Evolutionary conservation across 1,140 invertebrate genomes (phyloP).

Genomic region (Phortica variegata): DNA sequence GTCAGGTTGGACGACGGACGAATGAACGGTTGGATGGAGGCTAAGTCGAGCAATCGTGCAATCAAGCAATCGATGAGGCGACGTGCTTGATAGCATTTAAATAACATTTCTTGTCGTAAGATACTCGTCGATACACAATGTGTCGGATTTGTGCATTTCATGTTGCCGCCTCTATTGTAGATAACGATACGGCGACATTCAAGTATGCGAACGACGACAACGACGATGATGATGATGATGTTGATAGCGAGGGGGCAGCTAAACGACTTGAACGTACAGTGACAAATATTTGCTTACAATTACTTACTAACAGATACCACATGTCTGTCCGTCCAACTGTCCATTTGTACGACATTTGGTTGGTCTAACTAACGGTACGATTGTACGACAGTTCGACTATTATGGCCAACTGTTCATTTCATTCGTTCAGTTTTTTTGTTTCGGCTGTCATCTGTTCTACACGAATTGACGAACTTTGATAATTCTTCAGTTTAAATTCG

Average conservation of each 20-base stretch:
- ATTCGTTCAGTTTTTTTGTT: too few relatives aligned
- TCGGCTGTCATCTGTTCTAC: too few relatives aligned
- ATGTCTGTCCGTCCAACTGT: neutral
- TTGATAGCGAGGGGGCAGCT: neutral
- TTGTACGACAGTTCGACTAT: too few relatives aligned
- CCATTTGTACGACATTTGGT: too few relatives aligned
- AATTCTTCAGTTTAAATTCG: too few relatives aligned
- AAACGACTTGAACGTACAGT: slow-evolving; percentile 3
- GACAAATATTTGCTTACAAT: slow-evolving; percentile 53
- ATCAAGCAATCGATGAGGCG: neutral
- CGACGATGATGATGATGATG: neutral
- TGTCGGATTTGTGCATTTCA: slow-evolving; percentile 47
- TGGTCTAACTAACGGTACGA: too few relatives aligned
- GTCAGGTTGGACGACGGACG: too few relatives aligned
- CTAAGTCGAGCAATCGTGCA: too few relatives aligned
- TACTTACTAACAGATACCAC: slow-evolving; percentile 28
- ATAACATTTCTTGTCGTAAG: slow-evolving; percentile 26
- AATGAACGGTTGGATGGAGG: too few relatives aligned
- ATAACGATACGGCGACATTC: neutral
- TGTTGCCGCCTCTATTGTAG: slow-evolving; percentile 28
- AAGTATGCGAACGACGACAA: neutral
- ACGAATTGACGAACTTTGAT: too few relatives aligned
- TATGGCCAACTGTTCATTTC: too few relatives aligned
- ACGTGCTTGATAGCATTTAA: slow-evolving; percentile 33
- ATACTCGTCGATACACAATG: slow-evolving; percentile 39